Conservation (phyloP, 1,140 invertebrate genomes). For the Muscidifurax raptorellus region DNA sequence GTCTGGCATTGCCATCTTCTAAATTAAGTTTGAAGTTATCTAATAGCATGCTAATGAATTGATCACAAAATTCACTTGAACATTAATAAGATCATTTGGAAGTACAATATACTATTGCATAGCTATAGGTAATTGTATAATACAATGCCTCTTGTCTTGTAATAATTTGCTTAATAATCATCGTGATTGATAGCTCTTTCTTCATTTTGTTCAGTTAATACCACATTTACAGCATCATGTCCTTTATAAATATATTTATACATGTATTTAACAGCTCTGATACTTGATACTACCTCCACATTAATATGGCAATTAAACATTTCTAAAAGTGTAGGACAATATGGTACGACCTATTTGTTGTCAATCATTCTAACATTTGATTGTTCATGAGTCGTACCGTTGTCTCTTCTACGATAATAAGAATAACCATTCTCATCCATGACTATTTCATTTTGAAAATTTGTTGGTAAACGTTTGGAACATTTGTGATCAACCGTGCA, state of each 20-base stretch:
- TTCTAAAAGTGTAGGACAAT: conserved; percentile 35
- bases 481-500: conserved; percentile 44
- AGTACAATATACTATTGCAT: conserved; percentile 19
- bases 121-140: conserved; percentile 2
- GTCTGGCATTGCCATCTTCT: conserved; percentile 4
- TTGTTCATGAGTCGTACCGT: conserved; percentile 44
- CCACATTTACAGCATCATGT: conserved; percentile 42
- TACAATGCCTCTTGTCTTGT: conserved; percentile 35
- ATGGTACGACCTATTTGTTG: conserved; percentile 41
- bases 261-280: conserved; percentile 42
- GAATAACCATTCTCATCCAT: conserved; percentile 71
- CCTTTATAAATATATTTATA: conserved; percentile 50
- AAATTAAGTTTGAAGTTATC: conserved; percentile 47
- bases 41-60: conserved; percentile 23
- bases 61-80: not conserved
- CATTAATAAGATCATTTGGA: not conserved
- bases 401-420: conserved; percentile 40
- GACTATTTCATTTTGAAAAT: conserved; percentile 54
- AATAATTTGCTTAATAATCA: conserved; percentile 32
- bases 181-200: conserved; percentile 34
- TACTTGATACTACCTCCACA: conserved; percentile 47
- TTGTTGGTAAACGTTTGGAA: conserved; percentile 59
- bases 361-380: conserved; percentile 7
- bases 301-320: conserved; percentile 48
- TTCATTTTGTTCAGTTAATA: not conserved